phyloP scores from a whole-genome alignment of 2,888 invertebrate species.

The Emesis russula region DNA sequence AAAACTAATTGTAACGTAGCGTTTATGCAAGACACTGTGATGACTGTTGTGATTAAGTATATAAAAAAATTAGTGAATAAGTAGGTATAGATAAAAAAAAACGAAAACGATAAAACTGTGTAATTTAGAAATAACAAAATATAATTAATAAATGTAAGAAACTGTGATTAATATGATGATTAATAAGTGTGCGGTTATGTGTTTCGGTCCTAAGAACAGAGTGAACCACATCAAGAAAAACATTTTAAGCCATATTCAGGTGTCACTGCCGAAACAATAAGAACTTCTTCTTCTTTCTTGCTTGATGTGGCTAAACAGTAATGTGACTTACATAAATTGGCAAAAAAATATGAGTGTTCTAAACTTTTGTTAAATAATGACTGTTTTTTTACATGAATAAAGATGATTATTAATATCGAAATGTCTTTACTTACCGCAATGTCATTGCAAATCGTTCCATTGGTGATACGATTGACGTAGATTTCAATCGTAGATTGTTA shows the following conservation, averaged over 20 bases:
- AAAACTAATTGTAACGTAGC: constrained; percentile 58
- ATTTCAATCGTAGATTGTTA: constrained; percentile 83
- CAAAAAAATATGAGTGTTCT: constrained; percentile 83
- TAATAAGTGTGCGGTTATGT: constrained; percentile 83
- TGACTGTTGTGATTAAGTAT: constrained; percentile 80
- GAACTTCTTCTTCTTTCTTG: constrained; percentile 82
- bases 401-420: constrained; percentile 80
- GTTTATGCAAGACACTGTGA: constrained; percentile 66
- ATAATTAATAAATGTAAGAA: constrained; percentile 82
- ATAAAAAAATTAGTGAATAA: constrained; percentile 80
- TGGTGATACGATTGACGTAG: constrained; percentile 83
- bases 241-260: constrained; percentile 64
- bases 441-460: constrained; percentile 84
- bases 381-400: constrained; percentile 83
- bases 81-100: constrained; percentile 82
- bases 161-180: constrained; percentile 83
- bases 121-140: constrained; percentile 35
- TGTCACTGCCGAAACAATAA: constrained; percentile 84
- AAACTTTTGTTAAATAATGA: constrained; percentile 83
- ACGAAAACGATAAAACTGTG: constrained; percentile 83
- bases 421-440: constrained; percentile 79
- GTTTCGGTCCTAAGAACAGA: constrained; percentile 69
- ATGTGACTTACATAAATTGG: constrained; percentile 83
- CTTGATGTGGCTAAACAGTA: constrained; percentile 84
- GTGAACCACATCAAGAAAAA: constrained; percentile 74